Base-by-base conservation (phyloP, 2,888 invertebrate genomes). In the Rhagophthalmus giganteus region DNA sequence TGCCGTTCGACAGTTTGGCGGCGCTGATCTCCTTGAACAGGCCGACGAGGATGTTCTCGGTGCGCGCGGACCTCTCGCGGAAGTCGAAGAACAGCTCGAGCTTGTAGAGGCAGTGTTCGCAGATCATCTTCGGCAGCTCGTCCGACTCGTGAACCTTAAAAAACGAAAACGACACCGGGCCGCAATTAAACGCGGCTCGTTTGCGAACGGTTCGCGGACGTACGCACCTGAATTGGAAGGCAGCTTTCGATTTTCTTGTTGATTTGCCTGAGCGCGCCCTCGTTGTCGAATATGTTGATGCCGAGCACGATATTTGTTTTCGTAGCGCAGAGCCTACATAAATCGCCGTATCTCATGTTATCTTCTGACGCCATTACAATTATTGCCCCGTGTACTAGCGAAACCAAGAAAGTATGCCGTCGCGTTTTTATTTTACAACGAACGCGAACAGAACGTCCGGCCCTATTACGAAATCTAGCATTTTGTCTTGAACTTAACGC, bases 91-190 rank as follows among this genome's bases (percentile, higher is more conserved):
- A 69, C 37, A 79, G 69, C 56, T 82, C 81, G 40, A 82, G 62
- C 62, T 82, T 82, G 55, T 76, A 81, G 7, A 79, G 72, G 60
- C 82, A 82, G 33, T 78, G 76, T 55, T 78, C 77, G 59, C 82
- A 82, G 2, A 82, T 76, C 65, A 80, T 77, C 73, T 82, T 82
- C 11, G 82, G 81, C 32, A 82, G 69, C 57, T 78, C 77, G 65
- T 82, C 82, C 11, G 73, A 67, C 67, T 78, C 73, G 31, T 78
- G 77, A 15, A 82, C 76, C 82, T 81, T 71, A 38, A 48, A 58
- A 61, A 54, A 24, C 28, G 28, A n/a, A 7, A 5, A 27, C 28
- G 11, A 24, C 20, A 32, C 8, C 7, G 11, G 26, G 9, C 9
- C 26, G 7, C 9, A 35, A 9, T 24, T 24, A 24, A 24, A 24